Conservation (phyloP, 2,113 vertebrate species). For the Guaruba guarouba region DNA sequence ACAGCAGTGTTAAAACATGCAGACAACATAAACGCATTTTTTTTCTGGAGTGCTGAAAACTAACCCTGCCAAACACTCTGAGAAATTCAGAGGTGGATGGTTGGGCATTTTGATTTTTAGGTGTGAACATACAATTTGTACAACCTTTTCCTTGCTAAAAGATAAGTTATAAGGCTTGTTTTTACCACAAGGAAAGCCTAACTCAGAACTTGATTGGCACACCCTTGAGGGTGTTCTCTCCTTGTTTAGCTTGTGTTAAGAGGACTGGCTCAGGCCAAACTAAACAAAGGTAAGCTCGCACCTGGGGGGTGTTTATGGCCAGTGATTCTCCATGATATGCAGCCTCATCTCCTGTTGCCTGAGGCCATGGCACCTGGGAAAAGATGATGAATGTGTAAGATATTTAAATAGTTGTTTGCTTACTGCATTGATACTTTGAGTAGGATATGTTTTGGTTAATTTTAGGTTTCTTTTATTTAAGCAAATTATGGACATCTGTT, state of each 20-base stretch:
- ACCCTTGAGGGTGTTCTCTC: neutral
- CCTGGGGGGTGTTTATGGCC: neutral
- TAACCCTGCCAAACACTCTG: accelerated
- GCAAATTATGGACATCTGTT: neutral
- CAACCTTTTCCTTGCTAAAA: neutral
- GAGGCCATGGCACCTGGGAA: neutral
- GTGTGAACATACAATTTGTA: neutral
- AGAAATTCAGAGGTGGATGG: neutral
- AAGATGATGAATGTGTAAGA: neutral
- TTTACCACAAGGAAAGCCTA: neutral
- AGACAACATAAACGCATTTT: accelerated
- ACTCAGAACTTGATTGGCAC: accelerated
- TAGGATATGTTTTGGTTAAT: neutral
- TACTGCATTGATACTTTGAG: neutral
- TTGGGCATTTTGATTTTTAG: neutral
- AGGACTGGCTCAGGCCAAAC: neutral
- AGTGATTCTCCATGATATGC: neutral
- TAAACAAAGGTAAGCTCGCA: neutral
- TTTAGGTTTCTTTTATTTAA: neutral
- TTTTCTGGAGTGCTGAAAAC: neutral
- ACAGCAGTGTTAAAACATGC: neutral
- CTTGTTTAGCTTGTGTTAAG: neutral
- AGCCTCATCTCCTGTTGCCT: neutral
- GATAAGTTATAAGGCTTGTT: neutral
- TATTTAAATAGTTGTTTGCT: neutral